Evolutionary conservation across 2,797 vertebrate species (phyloP), one percentile per base, ranked within the genome.

Genomic region (Cichlasoma orientale): DNA sequence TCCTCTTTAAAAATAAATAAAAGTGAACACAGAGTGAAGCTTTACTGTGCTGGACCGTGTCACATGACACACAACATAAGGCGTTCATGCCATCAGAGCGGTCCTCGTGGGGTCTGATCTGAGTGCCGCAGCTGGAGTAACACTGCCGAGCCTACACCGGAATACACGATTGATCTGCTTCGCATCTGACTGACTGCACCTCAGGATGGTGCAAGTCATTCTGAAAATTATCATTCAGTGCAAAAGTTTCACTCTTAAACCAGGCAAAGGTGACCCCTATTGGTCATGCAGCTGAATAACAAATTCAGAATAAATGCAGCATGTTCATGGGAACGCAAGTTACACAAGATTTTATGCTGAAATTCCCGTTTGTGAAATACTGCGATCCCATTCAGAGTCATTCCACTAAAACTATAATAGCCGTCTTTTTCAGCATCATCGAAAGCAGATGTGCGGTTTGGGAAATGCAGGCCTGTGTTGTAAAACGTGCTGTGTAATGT

Each of bases 231-330:
- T 18, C 73, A 73, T 56, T 77, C 56, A 19, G 31, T 47, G 10
- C 38, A 55, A 70, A 27, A 33, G 59, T 19, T 68, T 16, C n/a
- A 56, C 21, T 63, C 3, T 52, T 47, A 53, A 33, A 47, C 18
- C 36, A 55, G 71, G 31, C 79, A 89, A 79, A 75, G 36, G 69
- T 38, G 89, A 77, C 87, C 82, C 55, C 89, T 89, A 61, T 77
- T 87, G 92, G 86, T 21, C 25, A 72, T 57, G 7, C 1, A 13
- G 1, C 3, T 53, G 5, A 83, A 73, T 2, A 5, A 71, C 75
- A 75, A 41, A n/a, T 9, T 5, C 75, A 63, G 21, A 0, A 16
- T 13, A 5, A 5, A 63, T 19, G 1, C 36, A 11, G 36, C 36
- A 36, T 25, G 25, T 18, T 36, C 14, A 9, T 2, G 36, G n/a